Evolutionary conservation across 2,113 vertebrate genomes (phyloP).

Genomic region (Cinclus mexicanus): DNA sequence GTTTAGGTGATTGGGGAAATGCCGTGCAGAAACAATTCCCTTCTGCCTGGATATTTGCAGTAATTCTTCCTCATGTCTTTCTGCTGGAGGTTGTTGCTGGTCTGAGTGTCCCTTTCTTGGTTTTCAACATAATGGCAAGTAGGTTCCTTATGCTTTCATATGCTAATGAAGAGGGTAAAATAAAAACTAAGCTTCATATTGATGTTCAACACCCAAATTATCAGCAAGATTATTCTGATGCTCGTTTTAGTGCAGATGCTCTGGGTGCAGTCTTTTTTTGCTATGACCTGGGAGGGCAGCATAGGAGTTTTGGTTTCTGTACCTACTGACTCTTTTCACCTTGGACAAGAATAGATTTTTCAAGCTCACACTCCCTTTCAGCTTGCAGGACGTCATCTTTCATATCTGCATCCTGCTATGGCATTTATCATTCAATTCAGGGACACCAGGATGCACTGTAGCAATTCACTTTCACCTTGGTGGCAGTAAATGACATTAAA

Average conservation of each 20-base stretch:
- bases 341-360: neutral
- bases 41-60: neutral
- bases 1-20: neutral
- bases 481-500: neutral
- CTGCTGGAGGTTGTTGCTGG: neutral
- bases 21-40: neutral
- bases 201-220: neutral
- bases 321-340: neutral
- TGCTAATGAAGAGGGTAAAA: neutral
- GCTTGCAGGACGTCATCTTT: neutral
- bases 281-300: neutral
- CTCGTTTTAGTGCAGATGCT: neutral
- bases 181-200: neutral
- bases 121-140: neutral
- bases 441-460: neutral
- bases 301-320: neutral
- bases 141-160: neutral
- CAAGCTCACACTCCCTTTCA: neutral
- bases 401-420: neutral
- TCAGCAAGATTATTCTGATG: neutral
- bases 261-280: neutral
- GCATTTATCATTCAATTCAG: neutral
- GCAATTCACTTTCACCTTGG: neutral
- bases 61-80: neutral
- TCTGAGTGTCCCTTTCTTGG: neutral